Evolutionary conservation across 53 echinoderm and acorn worm genomes (phyloP), one percentile per base, ranked within the genome.

Genomic region (Apostichopus leukothele): DNA sequence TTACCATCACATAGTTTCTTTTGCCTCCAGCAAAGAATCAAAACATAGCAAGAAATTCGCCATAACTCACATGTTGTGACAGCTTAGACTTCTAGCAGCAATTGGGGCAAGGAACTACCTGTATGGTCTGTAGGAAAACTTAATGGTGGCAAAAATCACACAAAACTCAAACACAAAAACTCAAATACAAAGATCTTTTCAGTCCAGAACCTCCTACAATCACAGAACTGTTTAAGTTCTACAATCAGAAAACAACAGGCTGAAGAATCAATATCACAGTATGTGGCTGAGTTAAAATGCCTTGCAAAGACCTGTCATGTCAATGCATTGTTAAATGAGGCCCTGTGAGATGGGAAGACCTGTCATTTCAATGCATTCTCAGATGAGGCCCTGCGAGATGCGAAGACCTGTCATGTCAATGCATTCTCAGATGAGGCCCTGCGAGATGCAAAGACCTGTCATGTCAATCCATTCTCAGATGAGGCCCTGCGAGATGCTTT

Each of bases 291-390:
- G 22, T 63, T 90, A 13, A 86, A 86, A 57, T 51, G 51, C 20
- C 57, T 90, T 25, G 90, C 90, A 86, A 75, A 67, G 20, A 86
- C 76, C 7, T 90, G 85, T 60, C 53, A 84, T 54, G 85, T 90
- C 51, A 13, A 51, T 20, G 26, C 73, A 52, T 90, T 90, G 71
- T 61, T 84, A 67, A 27, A 25, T 25, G 90, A 90, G 73, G 90
- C 90, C 14, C 74, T 90, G 59, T 60, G 79, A 81, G 89, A 89
- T 25, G 25, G 0, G 1, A 75, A 53, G 20, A 86, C 76, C 7
- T 90, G 85, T 60, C 53, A 84, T 54, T 86, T 90, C 51, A 13
- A 51, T 20, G 26, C 73, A 52, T 86, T 90, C 57, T 61, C 74
- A 23, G 75, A 75, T 8, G 27, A 26, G 75, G 75, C 22, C 21